Conservation (phyloP, 2,113 vertebrate species). For the Neolamprologus tretocephalus region DNA sequence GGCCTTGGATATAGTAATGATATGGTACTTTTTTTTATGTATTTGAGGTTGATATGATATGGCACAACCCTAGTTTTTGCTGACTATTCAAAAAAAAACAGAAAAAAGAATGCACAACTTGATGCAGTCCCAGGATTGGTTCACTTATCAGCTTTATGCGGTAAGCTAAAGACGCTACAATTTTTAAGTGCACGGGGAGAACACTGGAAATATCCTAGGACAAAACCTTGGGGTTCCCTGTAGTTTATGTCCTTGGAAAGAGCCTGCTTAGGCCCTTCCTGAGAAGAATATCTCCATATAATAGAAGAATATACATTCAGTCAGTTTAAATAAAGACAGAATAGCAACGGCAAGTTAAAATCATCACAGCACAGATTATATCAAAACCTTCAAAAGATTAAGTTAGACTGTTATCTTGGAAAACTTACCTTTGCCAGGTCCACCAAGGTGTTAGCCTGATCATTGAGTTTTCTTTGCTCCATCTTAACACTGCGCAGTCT, state of each 20-base stretch:
- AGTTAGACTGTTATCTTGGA: not conserved
- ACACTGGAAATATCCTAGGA: not conserved
- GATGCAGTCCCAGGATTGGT: not conserved
- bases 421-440: slow-evolving; percentile 83
- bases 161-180: not conserved
- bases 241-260: not conserved
- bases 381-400: not conserved
- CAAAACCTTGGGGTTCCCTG: not conserved
- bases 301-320: not conserved
- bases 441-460: slow-evolving; percentile 85
- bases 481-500: slow-evolving; percentile 90
- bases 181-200: not conserved
- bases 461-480: slow-evolving; percentile 87
- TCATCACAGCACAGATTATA: not conserved
- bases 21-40: not conserved
- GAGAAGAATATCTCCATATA: not conserved
- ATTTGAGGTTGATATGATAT: not conserved
- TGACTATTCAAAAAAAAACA: not conserved
- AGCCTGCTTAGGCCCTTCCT: not conserved
- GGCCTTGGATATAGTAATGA: not conserved
- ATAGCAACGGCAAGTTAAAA: not conserved
- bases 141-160: not conserved
- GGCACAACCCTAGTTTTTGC: not conserved
- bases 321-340: not conserved
- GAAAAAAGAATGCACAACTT: not conserved